Conservation (phyloP, 2,888 invertebrate species). For the Hetaerina titia region DNA sequence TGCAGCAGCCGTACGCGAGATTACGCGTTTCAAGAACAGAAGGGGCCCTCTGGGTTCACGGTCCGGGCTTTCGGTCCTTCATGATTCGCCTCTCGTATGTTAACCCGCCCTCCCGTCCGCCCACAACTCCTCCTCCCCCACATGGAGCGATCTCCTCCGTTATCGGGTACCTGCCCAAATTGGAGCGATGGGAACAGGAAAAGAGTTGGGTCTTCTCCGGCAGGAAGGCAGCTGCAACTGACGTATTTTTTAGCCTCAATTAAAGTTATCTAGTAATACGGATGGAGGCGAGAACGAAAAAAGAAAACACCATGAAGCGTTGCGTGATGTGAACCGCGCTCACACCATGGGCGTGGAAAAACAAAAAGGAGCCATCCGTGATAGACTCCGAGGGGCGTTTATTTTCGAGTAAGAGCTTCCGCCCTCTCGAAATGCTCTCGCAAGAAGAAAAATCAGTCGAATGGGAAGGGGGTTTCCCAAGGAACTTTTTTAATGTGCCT, state of each 20-base stretch:
- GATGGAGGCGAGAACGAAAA: background rate
- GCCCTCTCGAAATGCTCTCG: background rate
- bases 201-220: background rate
- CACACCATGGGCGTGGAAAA: background rate
- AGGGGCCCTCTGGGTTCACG: background rate
- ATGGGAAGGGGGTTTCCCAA: background rate
- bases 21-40: too few relatives aligned
- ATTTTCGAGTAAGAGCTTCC: background rate
- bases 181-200: background rate
- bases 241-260: background rate
- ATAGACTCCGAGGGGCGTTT: background rate
- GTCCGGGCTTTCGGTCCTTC: background rate
- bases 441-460: background rate
- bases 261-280: background rate
- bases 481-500: too few relatives aligned
- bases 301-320: background rate
- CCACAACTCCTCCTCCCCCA: background rate
- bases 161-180: background rate
- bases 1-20: background rate
- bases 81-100: background rate
- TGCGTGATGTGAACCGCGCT: background rate
- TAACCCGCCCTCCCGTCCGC: background rate
- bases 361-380: background rate
- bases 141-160: background rate
- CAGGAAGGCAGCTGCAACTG: conserved; percentile 43